These are phyloP conservation scores for Eumaeus atala DNA, from an alignment of 1,140 invertebrate genomes.

Conservation along the genomic window DNA sequence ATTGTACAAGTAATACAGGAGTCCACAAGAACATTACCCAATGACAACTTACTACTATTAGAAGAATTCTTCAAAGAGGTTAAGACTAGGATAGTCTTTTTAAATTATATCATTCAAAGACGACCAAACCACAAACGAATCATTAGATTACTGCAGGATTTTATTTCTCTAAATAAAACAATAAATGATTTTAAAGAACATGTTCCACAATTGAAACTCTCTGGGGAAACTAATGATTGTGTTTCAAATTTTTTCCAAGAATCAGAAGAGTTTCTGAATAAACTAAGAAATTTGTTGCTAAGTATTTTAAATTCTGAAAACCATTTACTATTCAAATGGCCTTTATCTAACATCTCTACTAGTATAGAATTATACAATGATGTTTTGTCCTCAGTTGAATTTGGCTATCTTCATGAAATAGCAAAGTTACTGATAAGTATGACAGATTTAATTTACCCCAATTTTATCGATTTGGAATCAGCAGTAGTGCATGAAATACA, in stretches of 20 bases:
- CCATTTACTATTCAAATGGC: neutral
- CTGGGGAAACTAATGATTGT: neutral
- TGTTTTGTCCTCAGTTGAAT: neutral
- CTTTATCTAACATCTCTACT: constrained; percentile 15
- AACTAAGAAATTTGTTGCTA: neutral
- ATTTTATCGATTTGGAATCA: neutral
- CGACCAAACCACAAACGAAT: constrained; percentile 41
- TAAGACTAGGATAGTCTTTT: constrained; percentile 40
- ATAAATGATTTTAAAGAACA: constrained; percentile 41
- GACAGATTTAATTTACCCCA: neutral
- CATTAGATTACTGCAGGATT: constrained; percentile 50
- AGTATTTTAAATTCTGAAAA: constrained; percentile 1
- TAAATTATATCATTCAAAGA: constrained; percentile 40
- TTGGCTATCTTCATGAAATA: neutral
- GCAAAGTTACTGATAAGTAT: neutral
- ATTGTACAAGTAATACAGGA: constrained; percentile 36
- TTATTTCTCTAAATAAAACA: constrained; percentile 31
- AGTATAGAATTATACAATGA: constrained; percentile 1
- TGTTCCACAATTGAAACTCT: constrained; percentile 22
- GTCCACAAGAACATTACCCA: constrained; percentile 23
- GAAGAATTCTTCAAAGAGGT: constrained; percentile 44
- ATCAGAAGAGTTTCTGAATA: neutral
- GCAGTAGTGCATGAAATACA: neutral
- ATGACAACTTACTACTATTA: constrained; percentile 36
- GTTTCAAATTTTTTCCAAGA: neutral